Base-by-base conservation (phyloP, 53 echinoderm and acorn worm genomes). In the Actinopyga echinites region DNA sequence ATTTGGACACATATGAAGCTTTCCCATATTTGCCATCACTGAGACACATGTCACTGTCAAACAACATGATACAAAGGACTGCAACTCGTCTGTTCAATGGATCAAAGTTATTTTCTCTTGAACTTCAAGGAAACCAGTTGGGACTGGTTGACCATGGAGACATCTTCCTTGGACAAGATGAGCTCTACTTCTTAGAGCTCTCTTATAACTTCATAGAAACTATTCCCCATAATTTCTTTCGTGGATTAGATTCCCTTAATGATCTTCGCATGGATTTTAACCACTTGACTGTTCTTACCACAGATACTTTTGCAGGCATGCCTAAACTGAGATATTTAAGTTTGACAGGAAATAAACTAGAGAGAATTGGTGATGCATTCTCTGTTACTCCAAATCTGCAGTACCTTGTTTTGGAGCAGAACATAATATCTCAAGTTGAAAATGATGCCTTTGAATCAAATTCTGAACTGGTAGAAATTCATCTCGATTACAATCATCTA, bases 191-290 rank as follows among this genome's bases (percentile, higher is more conserved):
- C 54, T 66, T 92, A 8, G 88, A 85, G 74, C 65, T 95, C 28
- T 86, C 86, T 40, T 90, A 88, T 75, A 92, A 95, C 49, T 57
- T 83, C n/a, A 85, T 95, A 35, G 85, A 82, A 10, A 74, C 45
- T 59, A 36, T 95, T 37, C 87, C 90, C 0, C 28, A 29, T 19
- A 30, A 69, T 54, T 80, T 58, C 69, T 86, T 86, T 52, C 29
- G 57, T 29, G 67, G 80, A 43, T 56, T 86, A 12, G 56, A 61
- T 32, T 23, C 55, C 9, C 81, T 86, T 6, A 25, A 69, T 22
- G 80, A 68, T 21, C 60, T 86, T 20, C 87, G 69, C 24, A 22
- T 75, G 54, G 55, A 75, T 3, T 44, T n/a, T 5, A 75, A 75
- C 42, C 23, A 10, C 6, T 49, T 75, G 49, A 53, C 43, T 19